phyloP scores from a whole-genome alignment of 2,797 vertebrate genomes.

The Psittacula echo region DNA sequence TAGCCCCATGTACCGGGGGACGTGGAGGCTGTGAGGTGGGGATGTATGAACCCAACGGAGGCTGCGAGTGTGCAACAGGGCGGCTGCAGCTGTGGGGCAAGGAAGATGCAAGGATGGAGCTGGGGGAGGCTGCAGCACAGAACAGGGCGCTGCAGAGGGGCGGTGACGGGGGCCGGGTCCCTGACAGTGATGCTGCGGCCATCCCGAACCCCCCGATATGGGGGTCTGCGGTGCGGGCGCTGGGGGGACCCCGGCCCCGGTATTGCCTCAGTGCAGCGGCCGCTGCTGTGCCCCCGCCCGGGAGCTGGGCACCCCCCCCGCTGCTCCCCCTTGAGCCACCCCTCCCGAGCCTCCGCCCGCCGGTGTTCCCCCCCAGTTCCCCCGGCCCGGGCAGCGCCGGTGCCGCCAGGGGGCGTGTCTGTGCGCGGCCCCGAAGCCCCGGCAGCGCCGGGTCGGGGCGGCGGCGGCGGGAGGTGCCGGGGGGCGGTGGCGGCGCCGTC shows the following conservation, averaged over 20 bases:
- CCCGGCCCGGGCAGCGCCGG: slow-evolving; percentile 43
- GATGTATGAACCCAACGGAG: background rate
- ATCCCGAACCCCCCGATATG: background rate
- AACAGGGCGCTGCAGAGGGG: background rate
- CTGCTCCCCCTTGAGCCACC: background rate
- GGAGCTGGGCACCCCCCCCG: too few relatives aligned
- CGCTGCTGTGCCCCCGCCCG: background rate
- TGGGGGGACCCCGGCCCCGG: too few relatives aligned
- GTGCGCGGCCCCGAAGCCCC: slow-evolving; percentile 61
- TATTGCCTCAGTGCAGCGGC: too few relatives aligned
- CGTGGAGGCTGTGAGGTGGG: background rate
- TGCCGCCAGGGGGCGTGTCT: slow-evolving; percentile 83
- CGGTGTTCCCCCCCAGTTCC: background rate
- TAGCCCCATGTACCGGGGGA: background rate
- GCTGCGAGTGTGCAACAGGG: background rate
- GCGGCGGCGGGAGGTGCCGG: background rate
- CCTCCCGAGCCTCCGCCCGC: too few relatives aligned
- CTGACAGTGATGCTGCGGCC: background rate
- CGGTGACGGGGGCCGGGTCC: background rate
- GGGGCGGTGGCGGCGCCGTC: background rate
- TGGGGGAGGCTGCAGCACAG: background rate
- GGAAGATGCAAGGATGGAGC: background rate
- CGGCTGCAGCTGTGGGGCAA: background rate
- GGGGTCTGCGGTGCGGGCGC: background rate
- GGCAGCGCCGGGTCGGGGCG: background rate